A percentile compares a stretch with the other conserved stretches of the same genome.
Conservation (phyloP, 2,113 vertebrate species). For the Furnarius figulus region DNA sequence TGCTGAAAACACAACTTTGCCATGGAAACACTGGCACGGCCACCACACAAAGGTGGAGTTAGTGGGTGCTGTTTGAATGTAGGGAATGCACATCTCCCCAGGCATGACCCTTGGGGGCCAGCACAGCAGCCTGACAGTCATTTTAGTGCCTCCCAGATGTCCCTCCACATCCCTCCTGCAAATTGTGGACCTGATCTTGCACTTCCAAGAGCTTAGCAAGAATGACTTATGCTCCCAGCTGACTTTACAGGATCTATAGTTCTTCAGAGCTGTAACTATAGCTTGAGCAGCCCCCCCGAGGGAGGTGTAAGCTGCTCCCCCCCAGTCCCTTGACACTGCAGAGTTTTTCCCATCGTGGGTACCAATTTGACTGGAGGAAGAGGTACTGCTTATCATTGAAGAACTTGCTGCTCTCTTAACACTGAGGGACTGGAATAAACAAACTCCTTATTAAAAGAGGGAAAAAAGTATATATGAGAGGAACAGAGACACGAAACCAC, state of each 20-base stretch:
- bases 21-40: slow-evolving; percentile 29
- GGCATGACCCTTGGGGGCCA: background rate
- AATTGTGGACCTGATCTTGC: background rate
- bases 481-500: background rate
- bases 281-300: background rate
- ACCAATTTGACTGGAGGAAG: background rate
- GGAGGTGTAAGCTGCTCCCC: background rate
- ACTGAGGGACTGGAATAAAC: background rate
- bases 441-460: background rate
- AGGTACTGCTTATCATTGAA: background rate
- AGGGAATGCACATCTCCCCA: background rate
- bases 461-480: background rate
- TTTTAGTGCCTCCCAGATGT: background rate
- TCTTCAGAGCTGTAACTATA: background rate
- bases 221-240: background rate
- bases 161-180: background rate
- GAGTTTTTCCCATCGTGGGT: rapidly evolving
- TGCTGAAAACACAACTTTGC: slow-evolving; percentile 16
- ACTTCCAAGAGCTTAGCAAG: background rate
- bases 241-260: background rate
- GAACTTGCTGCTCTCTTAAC: background rate
- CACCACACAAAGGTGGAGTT: background rate
- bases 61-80: background rate
- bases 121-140: background rate
- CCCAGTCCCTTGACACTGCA: background rate